Evolutionary conservation across 2,888 invertebrate genomes (phyloP).

Genomic region (Amblyjoppa fuscipennis): DNA sequence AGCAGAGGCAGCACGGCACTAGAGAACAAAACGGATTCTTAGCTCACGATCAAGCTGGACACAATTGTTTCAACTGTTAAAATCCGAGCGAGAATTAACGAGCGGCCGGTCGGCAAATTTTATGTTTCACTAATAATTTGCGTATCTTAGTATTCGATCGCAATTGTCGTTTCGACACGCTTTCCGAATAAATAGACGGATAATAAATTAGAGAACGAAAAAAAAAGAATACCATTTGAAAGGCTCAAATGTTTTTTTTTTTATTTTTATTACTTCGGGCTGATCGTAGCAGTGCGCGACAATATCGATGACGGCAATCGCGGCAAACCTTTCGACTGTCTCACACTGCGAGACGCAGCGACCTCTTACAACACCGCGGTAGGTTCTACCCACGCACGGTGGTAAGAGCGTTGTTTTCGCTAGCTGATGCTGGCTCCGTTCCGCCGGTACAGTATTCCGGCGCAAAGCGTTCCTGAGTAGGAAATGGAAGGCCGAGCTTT

Average conservation of each 20-base stretch:
- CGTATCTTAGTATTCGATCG: neutral
- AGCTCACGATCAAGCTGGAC: conserved; percentile 1
- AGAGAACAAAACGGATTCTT: conserved; percentile 4
- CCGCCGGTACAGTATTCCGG: conserved; percentile 52
- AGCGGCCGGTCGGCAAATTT: neutral
- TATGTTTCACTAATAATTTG: neutral
- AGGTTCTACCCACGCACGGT: conserved; percentile 20
- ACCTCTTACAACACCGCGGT: conserved; percentile 37
- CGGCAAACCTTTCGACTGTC: neutral
- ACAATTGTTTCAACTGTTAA: neutral
- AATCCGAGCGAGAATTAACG: conserved; percentile 10
- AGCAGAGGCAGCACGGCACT: neutral
- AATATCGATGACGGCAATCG: neutral
- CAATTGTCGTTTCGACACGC: neutral
- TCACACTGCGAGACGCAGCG: neutral
- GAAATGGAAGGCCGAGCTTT: conserved; percentile 39
- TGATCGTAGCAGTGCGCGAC: neutral
- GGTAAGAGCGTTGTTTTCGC: conserved; percentile 20
- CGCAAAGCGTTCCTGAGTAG: neutral
- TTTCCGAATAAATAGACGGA: neutral
- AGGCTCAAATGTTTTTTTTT: neutral
- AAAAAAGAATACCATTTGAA: neutral
- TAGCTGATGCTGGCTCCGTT: neutral
- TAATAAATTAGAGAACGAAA: neutral
- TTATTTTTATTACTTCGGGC: neutral